phyloP scores from a whole-genome alignment of 2,797 vertebrate genomes.

The Hybognathus amarus region DNA sequence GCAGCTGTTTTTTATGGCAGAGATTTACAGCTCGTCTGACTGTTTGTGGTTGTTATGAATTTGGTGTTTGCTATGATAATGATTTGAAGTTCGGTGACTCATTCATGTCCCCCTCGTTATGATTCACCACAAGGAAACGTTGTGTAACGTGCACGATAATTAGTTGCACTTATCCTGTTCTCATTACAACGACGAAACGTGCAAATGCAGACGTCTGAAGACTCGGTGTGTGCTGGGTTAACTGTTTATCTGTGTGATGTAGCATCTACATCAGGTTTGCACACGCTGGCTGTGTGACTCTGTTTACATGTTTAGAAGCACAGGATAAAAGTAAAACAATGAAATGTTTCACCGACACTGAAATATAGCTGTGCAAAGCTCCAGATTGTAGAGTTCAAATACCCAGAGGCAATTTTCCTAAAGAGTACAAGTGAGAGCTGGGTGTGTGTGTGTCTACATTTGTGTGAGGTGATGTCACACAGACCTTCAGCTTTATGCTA shows the following conservation, averaged over 20 bases:
- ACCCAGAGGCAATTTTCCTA: slow-evolving; percentile 16
- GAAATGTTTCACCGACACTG: slow-evolving; percentile 8
- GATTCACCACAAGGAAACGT: slow-evolving; percentile 14
- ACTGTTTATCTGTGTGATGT: background rate
- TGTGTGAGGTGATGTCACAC: slow-evolving; percentile 13
- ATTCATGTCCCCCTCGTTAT: slow-evolving; percentile 15
- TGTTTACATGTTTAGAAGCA: slow-evolving; percentile 5
- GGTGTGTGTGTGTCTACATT: background rate
- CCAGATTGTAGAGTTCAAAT: slow-evolving; percentile 7
- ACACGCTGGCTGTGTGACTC: background rate
- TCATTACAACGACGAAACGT: background rate
- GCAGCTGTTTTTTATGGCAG: slow-evolving; percentile 31
- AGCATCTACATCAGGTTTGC: slow-evolving; percentile 3
- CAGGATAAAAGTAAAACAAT: background rate
- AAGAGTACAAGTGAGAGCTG: background rate
- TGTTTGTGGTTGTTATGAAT: slow-evolving; percentile 15
- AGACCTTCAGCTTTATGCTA: background rate
- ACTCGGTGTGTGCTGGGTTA: background rate
- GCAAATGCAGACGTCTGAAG: background rate
- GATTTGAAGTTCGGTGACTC: slow-evolving; percentile 33
- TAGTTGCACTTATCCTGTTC: slow-evolving; percentile 6
- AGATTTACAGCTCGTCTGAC: slow-evolving; percentile 16
- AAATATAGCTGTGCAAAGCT: slow-evolving; percentile 8
- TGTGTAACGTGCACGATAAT: background rate
- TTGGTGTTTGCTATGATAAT: slow-evolving; percentile 29